Percentiles rank a stretch among this genome's conserved stretches.
Evolutionary conservation across 2,113 vertebrate species (phyloP).

Genomic region (Porphyrio hochstetteri): DNA sequence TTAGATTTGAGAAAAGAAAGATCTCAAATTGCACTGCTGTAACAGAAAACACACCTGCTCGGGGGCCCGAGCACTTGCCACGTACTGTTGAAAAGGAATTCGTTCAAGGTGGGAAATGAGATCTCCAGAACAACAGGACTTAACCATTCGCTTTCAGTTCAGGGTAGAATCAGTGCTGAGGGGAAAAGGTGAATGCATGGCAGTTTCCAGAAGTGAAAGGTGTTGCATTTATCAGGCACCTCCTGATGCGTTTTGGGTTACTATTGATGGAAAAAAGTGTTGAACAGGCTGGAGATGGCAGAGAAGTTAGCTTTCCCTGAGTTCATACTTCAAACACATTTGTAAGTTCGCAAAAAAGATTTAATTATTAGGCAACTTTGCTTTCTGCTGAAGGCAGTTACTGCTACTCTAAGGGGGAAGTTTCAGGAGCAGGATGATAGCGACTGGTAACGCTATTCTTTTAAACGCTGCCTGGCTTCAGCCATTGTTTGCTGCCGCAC

Average conservation of each 20-base stretch:
- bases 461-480: neutral
- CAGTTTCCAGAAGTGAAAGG: neutral
- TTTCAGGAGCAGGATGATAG: neutral
- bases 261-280: neutral
- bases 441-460: neutral
- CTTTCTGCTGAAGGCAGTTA: neutral
- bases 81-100: neutral
- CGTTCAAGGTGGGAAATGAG: neutral
- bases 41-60: slow-evolving; percentile 34
- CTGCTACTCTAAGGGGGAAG: neutral
- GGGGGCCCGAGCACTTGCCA: neutral
- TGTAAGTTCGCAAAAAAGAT: neutral
- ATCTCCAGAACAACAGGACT: neutral
- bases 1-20: slow-evolving; percentile 6
- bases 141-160: neutral
- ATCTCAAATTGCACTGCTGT: neutral
- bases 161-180: neutral
- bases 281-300: neutral
- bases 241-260: neutral
- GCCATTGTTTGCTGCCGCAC: neutral
- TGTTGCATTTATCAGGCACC: neutral
- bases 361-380: neutral
- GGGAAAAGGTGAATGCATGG: neutral
- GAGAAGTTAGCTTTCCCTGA: neutral
- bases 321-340: neutral